A percentile compares a stretch with the other conserved stretches of the same genome.
These are phyloP conservation scores for Rhyacophila brunnea DNA, from an alignment of 1,140 invertebrate genomes.

Conservation along the genomic window DNA sequence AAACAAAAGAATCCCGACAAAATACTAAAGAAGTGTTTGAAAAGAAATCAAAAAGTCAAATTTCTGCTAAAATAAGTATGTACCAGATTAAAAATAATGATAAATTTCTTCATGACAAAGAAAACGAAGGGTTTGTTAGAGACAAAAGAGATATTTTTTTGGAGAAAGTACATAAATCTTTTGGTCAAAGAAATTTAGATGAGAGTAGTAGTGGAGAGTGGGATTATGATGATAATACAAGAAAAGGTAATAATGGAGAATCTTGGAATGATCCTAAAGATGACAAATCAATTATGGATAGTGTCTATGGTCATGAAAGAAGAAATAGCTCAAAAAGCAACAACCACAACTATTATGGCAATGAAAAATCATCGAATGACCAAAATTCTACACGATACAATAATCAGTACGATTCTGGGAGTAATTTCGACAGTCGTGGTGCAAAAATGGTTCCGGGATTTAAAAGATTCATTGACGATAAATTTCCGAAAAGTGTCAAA, in stretches of 20 bases:
- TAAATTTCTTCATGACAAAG: background rate
- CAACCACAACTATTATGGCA: conserved; percentile 1
- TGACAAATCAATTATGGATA: conserved; percentile 14
- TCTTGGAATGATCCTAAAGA: conserved; percentile 22
- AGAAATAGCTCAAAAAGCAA: conserved; percentile 4
- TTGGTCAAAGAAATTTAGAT: background rate
- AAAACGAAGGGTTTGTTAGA: too few species aligned
- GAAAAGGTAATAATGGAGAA: background rate
- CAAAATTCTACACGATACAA: conserved; percentile 15
- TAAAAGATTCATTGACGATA: background rate
- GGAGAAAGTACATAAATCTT: background rate
- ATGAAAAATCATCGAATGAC: conserved; percentile 5
- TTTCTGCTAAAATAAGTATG: background rate
- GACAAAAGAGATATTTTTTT: background rate
- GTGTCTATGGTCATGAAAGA: conserved; percentile 12
- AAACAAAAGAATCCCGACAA: conserved; percentile 8
- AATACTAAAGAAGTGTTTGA: conserved; percentile 16
- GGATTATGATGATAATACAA: conserved; percentile 15
- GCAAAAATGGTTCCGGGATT: conserved; percentile 9
- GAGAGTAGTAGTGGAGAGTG: conserved; percentile 24
- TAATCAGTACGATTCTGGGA: background rate
- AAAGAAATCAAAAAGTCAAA: conserved; percentile 7
- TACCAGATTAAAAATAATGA: background rate
- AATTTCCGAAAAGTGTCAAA: conserved; percentile 3
- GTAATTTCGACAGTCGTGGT: conserved; percentile 25